Conservation (phyloP, 2,113 vertebrate genomes). For the Jaculus jaculus region DNA sequence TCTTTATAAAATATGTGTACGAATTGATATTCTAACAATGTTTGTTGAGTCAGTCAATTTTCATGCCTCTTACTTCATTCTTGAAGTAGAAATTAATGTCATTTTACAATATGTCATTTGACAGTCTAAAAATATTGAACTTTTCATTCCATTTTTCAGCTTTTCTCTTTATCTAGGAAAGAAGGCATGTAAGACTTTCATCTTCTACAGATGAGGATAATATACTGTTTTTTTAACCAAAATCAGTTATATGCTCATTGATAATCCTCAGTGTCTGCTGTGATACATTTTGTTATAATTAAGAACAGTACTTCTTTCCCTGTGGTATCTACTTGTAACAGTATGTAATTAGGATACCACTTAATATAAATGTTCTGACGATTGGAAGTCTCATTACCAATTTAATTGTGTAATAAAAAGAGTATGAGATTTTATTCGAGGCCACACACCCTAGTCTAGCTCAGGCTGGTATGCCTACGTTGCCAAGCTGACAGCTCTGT, state of each 20-base stretch:
- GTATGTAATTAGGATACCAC: neutral
- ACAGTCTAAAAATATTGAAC: neutral
- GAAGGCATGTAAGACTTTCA: neutral
- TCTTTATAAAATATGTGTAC: neutral
- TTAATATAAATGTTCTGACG: neutral
- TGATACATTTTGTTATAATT: neutral
- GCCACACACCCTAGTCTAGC: neutral
- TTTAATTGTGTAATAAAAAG: neutral
- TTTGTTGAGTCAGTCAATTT: conserved; percentile 5
- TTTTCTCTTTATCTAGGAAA: neutral
- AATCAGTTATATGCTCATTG: neutral
- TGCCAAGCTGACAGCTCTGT: neutral
- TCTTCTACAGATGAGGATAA: neutral
- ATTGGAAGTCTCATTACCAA: neutral
- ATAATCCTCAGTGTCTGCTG: neutral
- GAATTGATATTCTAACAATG: neutral
- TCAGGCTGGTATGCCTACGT: neutral
- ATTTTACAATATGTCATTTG: conserved; percentile 35
- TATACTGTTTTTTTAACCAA: neutral
- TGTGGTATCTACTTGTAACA: neutral
- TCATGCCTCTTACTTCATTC: neutral
- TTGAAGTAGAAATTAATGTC: neutral
- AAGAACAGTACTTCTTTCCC: neutral
- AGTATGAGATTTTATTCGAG: neutral
- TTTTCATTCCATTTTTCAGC: conserved; percentile 3